Evolutionary conservation across 2,797 vertebrate genomes (phyloP).

Genomic region (Anas flavirostris): DNA sequence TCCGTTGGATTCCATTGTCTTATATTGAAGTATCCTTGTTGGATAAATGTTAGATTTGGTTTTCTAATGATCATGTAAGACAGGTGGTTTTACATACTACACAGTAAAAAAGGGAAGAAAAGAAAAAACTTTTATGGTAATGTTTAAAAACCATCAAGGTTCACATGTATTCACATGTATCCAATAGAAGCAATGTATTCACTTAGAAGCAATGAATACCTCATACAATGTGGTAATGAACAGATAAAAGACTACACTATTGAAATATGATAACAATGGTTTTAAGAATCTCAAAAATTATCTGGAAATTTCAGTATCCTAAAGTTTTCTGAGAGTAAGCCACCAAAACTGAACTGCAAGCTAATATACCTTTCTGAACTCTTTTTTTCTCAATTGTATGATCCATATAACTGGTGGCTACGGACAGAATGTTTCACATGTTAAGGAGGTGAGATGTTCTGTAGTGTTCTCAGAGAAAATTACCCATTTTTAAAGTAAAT

Average conservation of each 20-base stretch:
- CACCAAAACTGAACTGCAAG: neutral
- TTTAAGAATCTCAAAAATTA: neutral
- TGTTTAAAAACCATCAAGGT: neutral
- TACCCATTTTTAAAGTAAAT: neutral
- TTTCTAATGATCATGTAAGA: neutral
- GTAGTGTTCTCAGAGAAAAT: neutral
- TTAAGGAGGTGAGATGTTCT: neutral
- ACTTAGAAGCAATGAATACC: neutral
- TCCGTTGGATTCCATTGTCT: neutral
- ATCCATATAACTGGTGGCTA: fast-evolving
- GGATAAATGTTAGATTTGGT: neutral
- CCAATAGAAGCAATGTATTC: neutral
- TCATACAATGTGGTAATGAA: neutral
- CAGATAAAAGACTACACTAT: neutral
- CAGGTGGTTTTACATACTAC: neutral
- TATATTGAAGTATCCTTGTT: neutral
- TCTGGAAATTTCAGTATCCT: neutral
- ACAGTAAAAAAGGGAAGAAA: neutral
- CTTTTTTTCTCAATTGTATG: neutral
- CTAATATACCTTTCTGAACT: neutral
- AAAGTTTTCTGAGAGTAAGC: neutral
- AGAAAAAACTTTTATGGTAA: neutral
- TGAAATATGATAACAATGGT: neutral
- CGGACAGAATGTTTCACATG: neutral
- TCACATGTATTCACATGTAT: neutral